Evolutionary conservation across 2,888 invertebrate genomes (phyloP), one percentile per base, ranked within the genome.

Genomic region (Phyto melanocephala): DNA sequence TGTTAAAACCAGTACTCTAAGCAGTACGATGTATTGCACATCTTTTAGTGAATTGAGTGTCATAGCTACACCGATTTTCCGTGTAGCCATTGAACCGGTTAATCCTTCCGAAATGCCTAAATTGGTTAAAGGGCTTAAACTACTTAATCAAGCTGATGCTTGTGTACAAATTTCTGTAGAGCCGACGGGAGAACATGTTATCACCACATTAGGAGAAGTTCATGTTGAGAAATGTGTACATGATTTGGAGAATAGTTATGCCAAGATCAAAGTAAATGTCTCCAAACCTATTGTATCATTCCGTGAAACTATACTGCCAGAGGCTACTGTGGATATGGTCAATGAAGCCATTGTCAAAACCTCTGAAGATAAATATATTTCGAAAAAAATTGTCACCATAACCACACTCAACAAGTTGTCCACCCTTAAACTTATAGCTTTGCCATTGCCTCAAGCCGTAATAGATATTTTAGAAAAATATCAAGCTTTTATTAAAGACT

Each of bases 241-340:
- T 88, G 99, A 99, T 92, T 93, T 99, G 68, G 95, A 93, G 86
- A 93, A 92, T 78, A 94, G 94, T 85, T 98, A 97, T 91, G 97
- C 96, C 0, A 95, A 95, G 90, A 94, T 97, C 80, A 95, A 96
- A 63, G 92, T 99, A n/a, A 95, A 95, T 84, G 97, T 97, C 0
- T 99, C 99, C 0, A 95, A 96, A 87, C 99, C 99, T 0, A 99
- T 99, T 86, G 99, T 99, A 1, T 96, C 99, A 6, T 97, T 99
- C 88, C 93, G 97, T 85, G 99, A 99, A 92, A 99, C 99, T 0
- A 94, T 99, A 68, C 93, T 98, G 0, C 93, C 93, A 15, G 95
- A 95, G 17, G 96, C 96, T 0, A 95, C 94, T 87, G 91, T 95
- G 2, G 97, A 96, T 89, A 96, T 95, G 95, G 95, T 96, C 0